A percentile compares a stretch with the other conserved stretches of the same genome.
phyloP scores from a whole-genome alignment of 2,113 vertebrate genomes.

The Blennius ocellaris region DNA sequence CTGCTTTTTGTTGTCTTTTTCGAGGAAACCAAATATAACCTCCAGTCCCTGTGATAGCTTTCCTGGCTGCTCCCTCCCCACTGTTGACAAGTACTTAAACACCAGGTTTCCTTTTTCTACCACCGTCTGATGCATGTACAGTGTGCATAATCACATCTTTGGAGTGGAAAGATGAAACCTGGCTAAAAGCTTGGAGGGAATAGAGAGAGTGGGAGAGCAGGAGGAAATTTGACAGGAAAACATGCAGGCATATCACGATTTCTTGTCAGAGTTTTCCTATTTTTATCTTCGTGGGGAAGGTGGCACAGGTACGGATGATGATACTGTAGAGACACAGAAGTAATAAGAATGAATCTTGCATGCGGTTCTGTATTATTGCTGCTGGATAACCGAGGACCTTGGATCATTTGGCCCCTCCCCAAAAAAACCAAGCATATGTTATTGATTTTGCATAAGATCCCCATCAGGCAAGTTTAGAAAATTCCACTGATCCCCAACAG shows the following conservation, averaged over 20 bases:
- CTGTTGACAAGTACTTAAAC: neutral
- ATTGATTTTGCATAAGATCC: constrained; percentile 48
- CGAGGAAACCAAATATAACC: neutral
- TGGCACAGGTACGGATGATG: neutral
- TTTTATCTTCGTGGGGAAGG: constrained; percentile 16
- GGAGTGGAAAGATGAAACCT: constrained; percentile 17
- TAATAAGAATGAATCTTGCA: neutral
- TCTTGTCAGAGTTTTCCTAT: constrained; percentile 13
- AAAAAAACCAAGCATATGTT: constrained; percentile 10
- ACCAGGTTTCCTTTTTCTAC: constrained; percentile 12
- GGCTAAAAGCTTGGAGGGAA: constrained; percentile 5
- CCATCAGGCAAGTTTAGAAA: constrained; percentile 22
- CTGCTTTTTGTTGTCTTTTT: constrained; percentile 25
- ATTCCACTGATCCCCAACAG: constrained; percentile 28
- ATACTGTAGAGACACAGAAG: neutral
- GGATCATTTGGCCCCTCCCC: constrained; percentile 26
- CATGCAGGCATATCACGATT: constrained; percentile 4
- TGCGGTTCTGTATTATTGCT: neutral
- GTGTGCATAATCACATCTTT: constrained; percentile 1
- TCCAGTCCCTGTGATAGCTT: neutral
- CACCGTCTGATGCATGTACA: neutral
- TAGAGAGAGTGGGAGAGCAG: too few species aligned
- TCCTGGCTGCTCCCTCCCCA: neutral
- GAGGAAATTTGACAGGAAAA: constrained; percentile 18
- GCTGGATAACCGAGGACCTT: constrained; percentile 12